Evolutionary conservation across 2,888 invertebrate species (phyloP).

Genomic region (Acronicta aceris): DNA sequence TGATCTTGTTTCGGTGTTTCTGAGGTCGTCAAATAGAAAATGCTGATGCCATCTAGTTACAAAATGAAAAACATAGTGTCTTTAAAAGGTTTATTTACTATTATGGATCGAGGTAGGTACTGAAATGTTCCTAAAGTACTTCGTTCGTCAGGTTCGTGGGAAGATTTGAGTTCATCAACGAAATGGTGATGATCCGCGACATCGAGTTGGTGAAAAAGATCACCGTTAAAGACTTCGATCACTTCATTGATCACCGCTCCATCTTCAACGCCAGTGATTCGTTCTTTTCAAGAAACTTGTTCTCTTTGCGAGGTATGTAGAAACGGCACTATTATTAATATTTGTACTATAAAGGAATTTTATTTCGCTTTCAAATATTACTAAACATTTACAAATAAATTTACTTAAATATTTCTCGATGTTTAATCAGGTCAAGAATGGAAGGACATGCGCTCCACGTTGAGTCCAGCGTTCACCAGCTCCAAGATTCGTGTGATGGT

Average conservation of each 20-base stretch:
- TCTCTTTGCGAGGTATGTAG: conserved; percentile 78
- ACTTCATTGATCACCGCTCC: conserved; percentile 83
- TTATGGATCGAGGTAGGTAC: too few relatives aligned
- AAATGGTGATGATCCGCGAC: conserved; percentile 77
- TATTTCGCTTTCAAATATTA: too few relatives aligned
- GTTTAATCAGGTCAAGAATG: conserved; percentile 64
- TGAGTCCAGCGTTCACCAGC: conserved; percentile 84
- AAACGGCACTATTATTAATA: not conserved
- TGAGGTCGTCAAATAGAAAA: too few relatives aligned
- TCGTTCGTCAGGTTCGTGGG: conserved; percentile 71
- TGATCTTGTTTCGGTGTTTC: too few relatives aligned
- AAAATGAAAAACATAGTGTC: too few relatives aligned
- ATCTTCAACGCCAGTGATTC: conserved; percentile 72
- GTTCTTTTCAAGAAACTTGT: conserved; percentile 83
- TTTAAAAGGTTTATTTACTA: too few relatives aligned
- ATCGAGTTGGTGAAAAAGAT: conserved; percentile 84
- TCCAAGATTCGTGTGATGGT: conserved; percentile 81
- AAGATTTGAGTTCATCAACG: conserved; percentile 76
- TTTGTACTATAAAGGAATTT: too few relatives aligned
- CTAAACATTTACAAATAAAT: too few relatives aligned
- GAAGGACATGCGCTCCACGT: conserved; percentile 76
- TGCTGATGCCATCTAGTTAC: too few relatives aligned
- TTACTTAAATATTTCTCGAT: too few relatives aligned
- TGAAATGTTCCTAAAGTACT: not conserved
- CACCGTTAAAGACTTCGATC: conserved; percentile 87